A percentile compares a stretch with the other conserved stretches of the same genome.
Evolutionary conservation across 35 echinoderm and acorn worm genomes (phyloP).

Genomic region (Chiridota heheva): DNA sequence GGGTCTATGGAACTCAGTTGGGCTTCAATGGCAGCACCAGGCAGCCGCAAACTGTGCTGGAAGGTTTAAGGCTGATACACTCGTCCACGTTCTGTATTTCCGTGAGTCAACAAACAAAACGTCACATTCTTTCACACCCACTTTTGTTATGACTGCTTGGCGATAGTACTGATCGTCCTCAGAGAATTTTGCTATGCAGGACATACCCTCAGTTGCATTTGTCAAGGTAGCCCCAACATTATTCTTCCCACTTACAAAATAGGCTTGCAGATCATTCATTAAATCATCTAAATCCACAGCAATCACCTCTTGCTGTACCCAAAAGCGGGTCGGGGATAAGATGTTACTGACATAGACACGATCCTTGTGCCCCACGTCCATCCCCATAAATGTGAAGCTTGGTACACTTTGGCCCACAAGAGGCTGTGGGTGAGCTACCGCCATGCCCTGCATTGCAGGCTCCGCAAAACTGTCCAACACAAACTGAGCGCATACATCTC

Average conservation of each 20-base stretch:
- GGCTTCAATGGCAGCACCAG: slow-evolving; percentile 69
- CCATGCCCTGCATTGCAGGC: neutral
- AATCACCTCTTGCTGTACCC: slow-evolving; percentile 72
- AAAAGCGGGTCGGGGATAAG: slow-evolving; percentile 58
- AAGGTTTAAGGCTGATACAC: slow-evolving; percentile 29
- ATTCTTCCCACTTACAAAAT: slow-evolving; percentile 30
- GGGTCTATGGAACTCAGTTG: slow-evolving; percentile 69
- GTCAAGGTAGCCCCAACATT: too few relatives aligned
- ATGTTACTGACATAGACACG: slow-evolving; percentile 67
- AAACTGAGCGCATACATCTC: slow-evolving; percentile 47
- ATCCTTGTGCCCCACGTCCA: slow-evolving; percentile 59
- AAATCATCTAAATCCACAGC: slow-evolving; percentile 65
- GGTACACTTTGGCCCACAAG: neutral
- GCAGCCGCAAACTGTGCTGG: slow-evolving; percentile 59
- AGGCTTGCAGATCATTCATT: slow-evolving; percentile 59
- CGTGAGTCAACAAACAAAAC: slow-evolving; percentile 88
- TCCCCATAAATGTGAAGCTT: slow-evolving; percentile 28
- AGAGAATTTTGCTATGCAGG: slow-evolving; percentile 69
- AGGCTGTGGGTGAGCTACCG: neutral
- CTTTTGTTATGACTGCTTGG: slow-evolving; percentile 37
- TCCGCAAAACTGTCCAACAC: slow-evolving; percentile 57
- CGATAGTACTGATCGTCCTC: slow-evolving; percentile 73
- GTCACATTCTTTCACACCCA: slow-evolving; percentile 41
- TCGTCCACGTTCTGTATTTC: slow-evolving; percentile 66
- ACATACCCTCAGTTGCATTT: neutral